A percentile compares a stretch with the other conserved stretches of the same genome.
These are phyloP conservation scores for Regulus satrapa DNA, from an alignment of 2,113 vertebrate genomes.

Conservation along the genomic window DNA sequence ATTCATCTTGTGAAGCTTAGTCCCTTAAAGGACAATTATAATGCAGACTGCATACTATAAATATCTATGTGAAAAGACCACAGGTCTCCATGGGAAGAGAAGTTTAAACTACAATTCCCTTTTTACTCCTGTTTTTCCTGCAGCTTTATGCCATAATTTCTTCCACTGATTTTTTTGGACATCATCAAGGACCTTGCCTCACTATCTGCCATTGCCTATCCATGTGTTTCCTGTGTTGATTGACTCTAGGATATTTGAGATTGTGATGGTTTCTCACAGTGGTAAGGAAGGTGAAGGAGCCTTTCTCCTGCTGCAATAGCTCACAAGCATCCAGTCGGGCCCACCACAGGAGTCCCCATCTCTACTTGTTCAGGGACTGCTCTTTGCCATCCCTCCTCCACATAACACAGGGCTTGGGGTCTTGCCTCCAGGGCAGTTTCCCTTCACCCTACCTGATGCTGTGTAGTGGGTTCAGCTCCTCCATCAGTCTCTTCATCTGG, in stretches of 20 bases:
- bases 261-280: neutral
- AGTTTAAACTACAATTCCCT: neutral
- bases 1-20: neutral
- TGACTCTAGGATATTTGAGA: neutral
- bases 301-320: neutral
- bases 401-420: neutral
- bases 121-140: neutral
- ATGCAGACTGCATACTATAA: neutral
- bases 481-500: neutral
- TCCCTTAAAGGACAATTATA: neutral
- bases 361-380: neutral
- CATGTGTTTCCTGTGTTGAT: neutral
- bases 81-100: neutral
- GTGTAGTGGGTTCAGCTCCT: neutral
- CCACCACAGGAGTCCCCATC: neutral
- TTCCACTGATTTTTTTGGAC: neutral
- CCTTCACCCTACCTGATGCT: neutral
- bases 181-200: neutral
- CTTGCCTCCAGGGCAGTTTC: neutral
- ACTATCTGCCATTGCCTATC: neutral
- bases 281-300: neutral
- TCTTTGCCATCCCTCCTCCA: neutral
- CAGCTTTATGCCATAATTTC: neutral
- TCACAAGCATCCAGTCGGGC: neutral
- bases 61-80: neutral